phyloP scores from a whole-genome alignment of 2,113 vertebrate species.

The Sphaerodactylus townsendi region DNA sequence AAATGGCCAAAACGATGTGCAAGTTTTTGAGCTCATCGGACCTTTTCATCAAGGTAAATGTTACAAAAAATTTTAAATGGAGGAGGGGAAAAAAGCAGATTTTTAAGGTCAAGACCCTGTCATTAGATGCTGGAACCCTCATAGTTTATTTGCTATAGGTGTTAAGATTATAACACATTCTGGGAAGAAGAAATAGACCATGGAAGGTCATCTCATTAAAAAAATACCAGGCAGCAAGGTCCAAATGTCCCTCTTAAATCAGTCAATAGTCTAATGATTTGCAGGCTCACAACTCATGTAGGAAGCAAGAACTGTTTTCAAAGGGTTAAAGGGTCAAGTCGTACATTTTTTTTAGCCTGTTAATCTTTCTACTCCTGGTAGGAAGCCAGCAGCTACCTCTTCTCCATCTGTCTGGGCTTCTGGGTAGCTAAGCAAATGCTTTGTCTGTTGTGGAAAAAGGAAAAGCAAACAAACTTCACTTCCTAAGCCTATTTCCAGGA shows the following conservation, averaged over 20 bases:
- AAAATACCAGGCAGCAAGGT: too few relatives aligned
- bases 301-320: not conserved
- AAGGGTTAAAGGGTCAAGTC: constrained; percentile 3
- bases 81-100: too few relatives aligned
- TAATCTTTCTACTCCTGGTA: constrained; percentile 29
- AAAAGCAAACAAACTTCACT: not conserved
- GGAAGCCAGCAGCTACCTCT: constrained; percentile 37
- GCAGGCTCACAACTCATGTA: constrained; percentile 8
- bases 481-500: not conserved
- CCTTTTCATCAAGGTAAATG: too few relatives aligned
- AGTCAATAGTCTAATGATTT: constrained; percentile 18
- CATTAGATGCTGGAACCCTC: too few relatives aligned
- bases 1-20: too few relatives aligned
- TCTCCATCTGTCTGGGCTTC: constrained; percentile 38
- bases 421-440: constrained; percentile 26
- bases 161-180: too few relatives aligned
- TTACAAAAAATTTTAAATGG: too few relatives aligned
- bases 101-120: too few relatives aligned
- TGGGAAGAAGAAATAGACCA: too few relatives aligned
- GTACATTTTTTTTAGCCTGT: constrained; percentile 44
- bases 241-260: not conserved
- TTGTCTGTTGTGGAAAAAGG: constrained; percentile 30
- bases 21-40: too few relatives aligned
- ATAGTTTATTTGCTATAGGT: too few relatives aligned
- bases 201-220: too few relatives aligned